Conservation (phyloP, 2,888 invertebrate genomes). For the Acrobasis repandana region DNA sequence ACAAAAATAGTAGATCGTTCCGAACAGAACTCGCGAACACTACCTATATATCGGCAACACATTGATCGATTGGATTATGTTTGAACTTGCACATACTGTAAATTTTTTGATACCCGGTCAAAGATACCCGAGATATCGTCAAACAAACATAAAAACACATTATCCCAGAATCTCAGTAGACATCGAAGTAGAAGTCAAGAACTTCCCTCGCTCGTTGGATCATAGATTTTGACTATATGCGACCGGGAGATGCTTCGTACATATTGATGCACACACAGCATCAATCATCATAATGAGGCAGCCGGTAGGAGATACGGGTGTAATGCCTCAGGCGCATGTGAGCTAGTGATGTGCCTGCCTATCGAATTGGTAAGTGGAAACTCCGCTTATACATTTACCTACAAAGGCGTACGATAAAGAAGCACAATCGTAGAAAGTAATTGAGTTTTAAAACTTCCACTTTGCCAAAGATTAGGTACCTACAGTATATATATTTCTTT, state of each 20-base stretch:
- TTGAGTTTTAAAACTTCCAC: neutral
- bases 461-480: too few relatives aligned
- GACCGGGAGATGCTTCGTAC: slow-evolving; percentile 43
- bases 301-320: slow-evolving; percentile 50
- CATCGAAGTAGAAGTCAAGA: too few relatives aligned
- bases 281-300: slow-evolving; percentile 80
- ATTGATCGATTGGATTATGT: too few relatives aligned
- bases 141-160: too few relatives aligned
- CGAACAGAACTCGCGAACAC: too few relatives aligned
- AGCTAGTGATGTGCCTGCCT: slow-evolving; percentile 49
- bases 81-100: too few relatives aligned
- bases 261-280: slow-evolving; percentile 74
- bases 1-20: too few relatives aligned
- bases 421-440: neutral
- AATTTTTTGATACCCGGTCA: too few relatives aligned
- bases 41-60: too few relatives aligned
- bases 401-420: neutral
- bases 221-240: neutral
- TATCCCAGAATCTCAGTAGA: too few relatives aligned
- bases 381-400: neutral
- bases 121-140: too few relatives aligned
- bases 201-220: neutral
- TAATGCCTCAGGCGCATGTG: slow-evolving; percentile 49
- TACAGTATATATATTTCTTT: too few relatives aligned
- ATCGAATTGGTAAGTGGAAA: neutral